Evolutionary conservation across 37 sponge, comb jelly and placozoan genomes (phyloP), one percentile per base, ranked within the genome.

Genomic region (Amphimedon queenslandica): DNA sequence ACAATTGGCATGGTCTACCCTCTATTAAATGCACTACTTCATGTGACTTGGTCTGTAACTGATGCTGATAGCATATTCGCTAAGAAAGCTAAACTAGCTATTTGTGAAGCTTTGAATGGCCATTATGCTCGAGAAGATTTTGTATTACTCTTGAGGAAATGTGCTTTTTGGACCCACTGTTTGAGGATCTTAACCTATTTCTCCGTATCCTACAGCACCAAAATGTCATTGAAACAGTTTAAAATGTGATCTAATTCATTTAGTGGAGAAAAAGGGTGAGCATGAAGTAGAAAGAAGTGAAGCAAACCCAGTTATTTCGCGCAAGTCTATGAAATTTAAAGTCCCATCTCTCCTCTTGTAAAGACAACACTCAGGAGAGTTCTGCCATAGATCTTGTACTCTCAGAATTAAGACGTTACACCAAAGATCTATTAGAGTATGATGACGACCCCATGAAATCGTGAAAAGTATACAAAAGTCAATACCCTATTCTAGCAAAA

Each of bases 1-100:
- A 63, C 64, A 23, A 31, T 66, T 34, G 38, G 68, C 23, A 66
- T 66, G 37, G 24, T 66, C 24, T 23, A 4, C 68, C 68, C 68
- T 37, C 37, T 66, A 3, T 37, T 66, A 8, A 6, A 66, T 66
- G 3, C 25, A 36, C 37, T 66, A 8, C n/a, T n/a, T n/a, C n/a
- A n/a, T n/a, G n/a, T n/a, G n/a, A n/a, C n/a, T n/a, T n/a, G n/a
- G n/a, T n/a, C n/a, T n/a, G n/a, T n/a, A n/a, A n/a, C n/a, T n/a
- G n/a, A n/a, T n/a, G n/a, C n/a, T n/a, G n/a, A n/a, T n/a, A n/a
- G n/a, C n/a, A n/a, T n/a, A n/a, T n/a, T n/a, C n/a, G n/a, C n/a
- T n/a, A n/a, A n/a, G n/a, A n/a, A n/a, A n/a, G n/a, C n/a, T n/a
- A n/a, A n/a, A n/a, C n/a, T n/a, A n/a, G n/a, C n/a, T n/a, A n/a